Evolutionary conservation across 2,888 invertebrate genomes (phyloP).

Genomic region (Aphodius sticticus): DNA sequence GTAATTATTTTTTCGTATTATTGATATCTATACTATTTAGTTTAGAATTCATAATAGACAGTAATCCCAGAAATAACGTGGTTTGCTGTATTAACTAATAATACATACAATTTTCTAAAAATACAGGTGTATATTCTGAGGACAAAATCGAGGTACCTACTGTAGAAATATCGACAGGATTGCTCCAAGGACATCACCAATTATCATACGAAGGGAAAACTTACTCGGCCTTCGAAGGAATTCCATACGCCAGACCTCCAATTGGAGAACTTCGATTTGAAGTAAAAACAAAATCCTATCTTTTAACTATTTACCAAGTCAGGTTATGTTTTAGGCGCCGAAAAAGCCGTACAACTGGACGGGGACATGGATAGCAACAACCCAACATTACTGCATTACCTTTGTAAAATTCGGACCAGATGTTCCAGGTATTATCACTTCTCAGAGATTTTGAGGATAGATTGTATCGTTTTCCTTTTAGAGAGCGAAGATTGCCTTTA

Average conservation of each 20-base stretch:
- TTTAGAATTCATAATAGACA: no score
- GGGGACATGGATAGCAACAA: constrained; percentile 41
- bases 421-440: background rate
- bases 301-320: constrained; percentile 14
- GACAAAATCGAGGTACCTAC: constrained; percentile 14
- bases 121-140: constrained; percentile 8
- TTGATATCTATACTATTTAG: no score
- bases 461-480: constrained; percentile 37
- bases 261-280: constrained; percentile 32
- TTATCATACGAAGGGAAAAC: constrained; percentile 28
- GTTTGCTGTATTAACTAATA: background rate
- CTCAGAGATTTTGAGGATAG: background rate
- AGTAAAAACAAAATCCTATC: constrained; percentile 23
- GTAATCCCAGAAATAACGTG: no score
- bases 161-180: constrained; percentile 30
- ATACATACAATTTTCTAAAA: background rate
- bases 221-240: constrained; percentile 33
- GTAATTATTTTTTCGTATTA: no score
- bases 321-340: constrained; percentile 37
- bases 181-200: constrained; percentile 23
- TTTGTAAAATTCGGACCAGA: background rate
- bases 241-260: constrained; percentile 32
- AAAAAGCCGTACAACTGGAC: constrained; percentile 38
- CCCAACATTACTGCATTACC: constrained; percentile 35
- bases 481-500: constrained; percentile 76